These are phyloP conservation scores for Setophaga petechia DNA, from an alignment of 2,113 vertebrate genomes.

Conservation along the genomic window DNA sequence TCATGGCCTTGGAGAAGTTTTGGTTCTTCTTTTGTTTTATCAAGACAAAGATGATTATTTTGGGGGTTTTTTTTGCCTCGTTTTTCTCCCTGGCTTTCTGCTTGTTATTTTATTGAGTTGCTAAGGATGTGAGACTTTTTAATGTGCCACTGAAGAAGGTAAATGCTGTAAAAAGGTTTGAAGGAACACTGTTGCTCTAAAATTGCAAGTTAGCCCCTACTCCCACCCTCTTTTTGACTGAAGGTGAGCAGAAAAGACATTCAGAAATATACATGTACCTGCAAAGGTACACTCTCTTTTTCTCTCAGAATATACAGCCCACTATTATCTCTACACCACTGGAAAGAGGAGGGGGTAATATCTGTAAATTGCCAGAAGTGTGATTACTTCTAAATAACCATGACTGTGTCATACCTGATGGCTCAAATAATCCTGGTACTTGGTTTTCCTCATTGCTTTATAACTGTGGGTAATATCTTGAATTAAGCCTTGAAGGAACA, in stretches of 20 bases:
- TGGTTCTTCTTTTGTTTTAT: neutral
- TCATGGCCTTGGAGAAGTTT: neutral
- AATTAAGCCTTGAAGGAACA: constrained; percentile 20
- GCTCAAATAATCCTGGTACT: constrained; percentile 29
- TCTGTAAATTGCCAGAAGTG: neutral
- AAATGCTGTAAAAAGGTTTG: neutral
- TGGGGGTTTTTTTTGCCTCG: rapidly evolving
- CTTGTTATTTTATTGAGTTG: constrained; percentile 6
- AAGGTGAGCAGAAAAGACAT: neutral
- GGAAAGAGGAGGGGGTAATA: neutral
- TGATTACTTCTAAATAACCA: constrained; percentile 44
- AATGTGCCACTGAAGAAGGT: neutral
- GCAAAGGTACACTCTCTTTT: neutral
- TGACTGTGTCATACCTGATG: constrained; percentile 1
- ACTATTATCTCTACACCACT: neutral
- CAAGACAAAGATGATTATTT: neutral
- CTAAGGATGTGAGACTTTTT: neutral
- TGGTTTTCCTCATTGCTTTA: neutral
- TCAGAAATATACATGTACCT: neutral
- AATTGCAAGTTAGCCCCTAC: neutral
- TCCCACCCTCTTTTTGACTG: neutral
- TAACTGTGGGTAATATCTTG: constrained; percentile 8
- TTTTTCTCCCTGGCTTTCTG: neutral
- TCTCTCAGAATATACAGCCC: neutral
- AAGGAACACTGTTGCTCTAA: neutral